Conservation (phyloP, 2,797 vertebrate species). For the Megalops cyprinoides region DNA sequence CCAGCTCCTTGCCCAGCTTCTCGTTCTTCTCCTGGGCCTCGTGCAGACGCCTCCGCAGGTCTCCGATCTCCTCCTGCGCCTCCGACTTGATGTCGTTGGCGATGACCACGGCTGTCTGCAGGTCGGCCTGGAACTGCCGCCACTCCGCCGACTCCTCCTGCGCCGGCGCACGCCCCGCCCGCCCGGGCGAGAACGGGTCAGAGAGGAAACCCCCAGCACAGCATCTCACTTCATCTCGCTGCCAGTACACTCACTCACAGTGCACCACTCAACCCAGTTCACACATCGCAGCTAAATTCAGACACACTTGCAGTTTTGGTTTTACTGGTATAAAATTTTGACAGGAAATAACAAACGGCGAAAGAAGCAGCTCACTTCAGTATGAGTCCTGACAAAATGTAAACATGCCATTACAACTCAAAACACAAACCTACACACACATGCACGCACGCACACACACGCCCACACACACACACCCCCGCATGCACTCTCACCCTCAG, state of each 20-base stretch:
- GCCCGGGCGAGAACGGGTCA: neutral
- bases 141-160: conserved; percentile 96
- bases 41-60: conserved; percentile 86
- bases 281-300: no score
- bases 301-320: no score
- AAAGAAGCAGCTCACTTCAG: neutral
- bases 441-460: neutral
- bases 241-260: no score
- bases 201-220: no score
- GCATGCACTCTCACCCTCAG: conserved; percentile 77
- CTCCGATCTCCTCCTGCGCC: conserved; percentile 95
- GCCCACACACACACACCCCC: neutral
- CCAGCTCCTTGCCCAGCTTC: conserved; percentile 90
- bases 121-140: conserved; percentile 96
- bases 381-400: neutral
- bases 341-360: no score
- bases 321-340: no score
- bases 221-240: no score
- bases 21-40: conserved; percentile 91
- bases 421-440: no score
- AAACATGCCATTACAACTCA: neutral
- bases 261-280: no score
- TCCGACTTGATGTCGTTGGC: conserved; percentile 97
- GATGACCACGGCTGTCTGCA: conserved; percentile 95
- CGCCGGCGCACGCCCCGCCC: neutral